Conservation (phyloP, 2,113 vertebrate species). For the Hystrix cristata region DNA sequence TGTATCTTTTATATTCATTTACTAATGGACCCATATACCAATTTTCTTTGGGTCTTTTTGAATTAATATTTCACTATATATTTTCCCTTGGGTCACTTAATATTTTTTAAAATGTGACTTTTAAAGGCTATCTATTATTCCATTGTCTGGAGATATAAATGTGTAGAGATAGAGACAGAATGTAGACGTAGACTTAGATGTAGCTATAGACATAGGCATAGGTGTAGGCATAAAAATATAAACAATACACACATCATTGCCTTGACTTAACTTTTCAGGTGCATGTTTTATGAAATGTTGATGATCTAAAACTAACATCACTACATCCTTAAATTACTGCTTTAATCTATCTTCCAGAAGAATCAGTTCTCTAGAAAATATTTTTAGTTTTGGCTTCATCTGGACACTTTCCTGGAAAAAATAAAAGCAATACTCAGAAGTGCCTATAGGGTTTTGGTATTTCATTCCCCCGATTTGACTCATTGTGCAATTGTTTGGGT, state of each 20-base stretch:
- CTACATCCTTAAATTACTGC: neutral
- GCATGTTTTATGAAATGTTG: neutral
- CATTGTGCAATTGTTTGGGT: neutral
- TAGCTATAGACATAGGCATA: neutral
- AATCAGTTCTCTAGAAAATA: constrained; percentile 24
- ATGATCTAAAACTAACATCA: neutral
- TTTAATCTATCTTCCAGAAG: neutral
- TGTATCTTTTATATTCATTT: neutral
- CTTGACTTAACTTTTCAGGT: neutral
- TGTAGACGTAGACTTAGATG: neutral
- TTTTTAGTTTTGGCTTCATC: neutral
- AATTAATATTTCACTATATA: neutral
- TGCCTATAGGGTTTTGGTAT: neutral
- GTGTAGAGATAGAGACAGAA: fast-evolving
- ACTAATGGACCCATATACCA: neutral
- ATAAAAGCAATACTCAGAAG: neutral
- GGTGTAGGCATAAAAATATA: neutral
- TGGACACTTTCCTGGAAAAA: constrained; percentile 47
- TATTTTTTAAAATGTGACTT: constrained; percentile 16
- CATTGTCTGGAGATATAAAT: neutral
- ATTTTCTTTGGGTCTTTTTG: neutral
- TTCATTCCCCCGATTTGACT: neutral
- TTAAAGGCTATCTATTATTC: neutral
- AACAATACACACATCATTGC: neutral
- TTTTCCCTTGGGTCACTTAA: neutral